A percentile compares a stretch with the other conserved stretches of the same genome.
Evolutionary conservation across 2,888 invertebrate genomes (phyloP).

Genomic region (Ennomos fuscantarius): DNA sequence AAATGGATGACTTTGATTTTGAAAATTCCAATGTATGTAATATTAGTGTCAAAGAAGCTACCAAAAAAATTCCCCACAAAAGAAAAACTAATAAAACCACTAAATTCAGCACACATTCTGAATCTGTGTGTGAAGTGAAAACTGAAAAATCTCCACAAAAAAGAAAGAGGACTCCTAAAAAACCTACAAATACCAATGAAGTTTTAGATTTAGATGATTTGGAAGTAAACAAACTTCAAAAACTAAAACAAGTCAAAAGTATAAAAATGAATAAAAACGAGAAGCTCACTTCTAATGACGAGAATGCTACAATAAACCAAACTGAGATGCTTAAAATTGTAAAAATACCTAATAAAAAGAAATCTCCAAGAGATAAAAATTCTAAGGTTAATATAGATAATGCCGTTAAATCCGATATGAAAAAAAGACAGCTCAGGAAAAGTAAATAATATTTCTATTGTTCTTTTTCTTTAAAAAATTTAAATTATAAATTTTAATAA

Average conservation of each 20-base stretch:
- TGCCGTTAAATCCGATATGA: conserved; percentile 10
- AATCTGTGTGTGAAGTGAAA: conserved; percentile 22
- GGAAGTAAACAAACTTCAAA: conserved; percentile 6
- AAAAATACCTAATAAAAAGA: conserved; percentile 43
- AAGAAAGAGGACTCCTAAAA: conserved; percentile 34
- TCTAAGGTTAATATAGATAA: conserved; percentile 13
- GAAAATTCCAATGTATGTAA: conserved; percentile 27
- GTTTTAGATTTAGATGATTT: conserved; percentile 16
- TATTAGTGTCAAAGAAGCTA: conserved; percentile 2
- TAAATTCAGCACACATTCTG: conserved; percentile 27
- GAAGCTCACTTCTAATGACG: conserved; percentile 15
- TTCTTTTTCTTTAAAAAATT: too few species aligned
- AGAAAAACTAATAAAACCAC: conserved; percentile 27
- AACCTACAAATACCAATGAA: conserved; percentile 5
- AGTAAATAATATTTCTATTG: too few species aligned
- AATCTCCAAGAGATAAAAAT: conserved; percentile 46
- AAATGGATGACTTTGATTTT: conserved; percentile 20
- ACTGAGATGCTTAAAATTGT: conserved; percentile 23
- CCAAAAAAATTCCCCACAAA: conserved; percentile 37
- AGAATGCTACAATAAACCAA: conserved; percentile 7
- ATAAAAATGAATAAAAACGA: conserved; percentile 21
- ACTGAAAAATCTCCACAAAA: background rate
- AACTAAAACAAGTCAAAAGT: conserved; percentile 7
- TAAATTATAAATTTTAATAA: too few species aligned
- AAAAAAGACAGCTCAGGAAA: conserved; percentile 34